Conservation (phyloP, 2,888 invertebrate species). For the Vanessa cardui region DNA sequence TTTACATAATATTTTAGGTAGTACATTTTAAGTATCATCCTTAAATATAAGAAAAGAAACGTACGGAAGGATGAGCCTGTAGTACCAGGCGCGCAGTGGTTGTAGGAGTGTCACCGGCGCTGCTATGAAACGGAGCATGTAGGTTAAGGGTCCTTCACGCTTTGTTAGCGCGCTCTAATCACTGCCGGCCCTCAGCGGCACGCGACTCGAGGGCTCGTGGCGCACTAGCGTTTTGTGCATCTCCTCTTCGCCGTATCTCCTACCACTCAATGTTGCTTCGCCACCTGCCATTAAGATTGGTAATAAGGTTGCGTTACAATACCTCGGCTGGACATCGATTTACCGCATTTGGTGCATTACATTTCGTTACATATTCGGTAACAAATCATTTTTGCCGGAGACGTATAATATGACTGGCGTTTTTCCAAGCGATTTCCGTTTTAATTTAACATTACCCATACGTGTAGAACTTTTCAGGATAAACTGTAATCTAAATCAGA, state of each 20-base stretch:
- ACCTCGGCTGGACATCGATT: not conserved
- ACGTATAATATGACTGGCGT: not conserved
- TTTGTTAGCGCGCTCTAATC: conserved; percentile 83
- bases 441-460: not conserved
- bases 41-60: conserved; percentile 31
- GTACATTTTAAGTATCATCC: conserved; percentile 1
- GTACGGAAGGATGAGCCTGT: conserved; percentile 54
- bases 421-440: not conserved
- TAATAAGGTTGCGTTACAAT: conserved; percentile 34
- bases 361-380: no score
- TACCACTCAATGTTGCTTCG: conserved; percentile 54
- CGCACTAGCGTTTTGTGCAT: conserved; percentile 78
- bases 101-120: conserved; percentile 67
- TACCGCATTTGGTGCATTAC: not conserved
- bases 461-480: no score
- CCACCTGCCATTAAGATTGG: conserved; percentile 48
- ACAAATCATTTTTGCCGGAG: not conserved
- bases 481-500: no score
- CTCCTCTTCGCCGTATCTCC: conserved; percentile 62
- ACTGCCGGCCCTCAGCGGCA: conserved; percentile 75
- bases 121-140: conserved; percentile 80
- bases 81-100: conserved; percentile 65
- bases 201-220: conserved; percentile 71
- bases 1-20: not conserved
- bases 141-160: conserved; percentile 78